Conservation (phyloP, 2,888 invertebrate genomes). For the Drosophila quinaria region DNA sequence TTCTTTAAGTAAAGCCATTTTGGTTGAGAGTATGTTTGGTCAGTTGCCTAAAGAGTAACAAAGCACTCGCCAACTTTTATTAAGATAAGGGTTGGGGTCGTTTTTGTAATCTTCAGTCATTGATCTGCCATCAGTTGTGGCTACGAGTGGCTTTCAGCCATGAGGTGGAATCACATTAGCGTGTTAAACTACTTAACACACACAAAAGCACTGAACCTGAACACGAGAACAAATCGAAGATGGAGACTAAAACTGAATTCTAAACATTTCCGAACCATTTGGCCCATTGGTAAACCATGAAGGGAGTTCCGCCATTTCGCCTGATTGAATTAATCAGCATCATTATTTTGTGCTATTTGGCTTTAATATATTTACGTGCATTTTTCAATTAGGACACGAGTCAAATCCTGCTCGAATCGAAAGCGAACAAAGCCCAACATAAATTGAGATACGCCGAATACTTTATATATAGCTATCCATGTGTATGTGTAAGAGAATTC, state of each 20-base stretch:
- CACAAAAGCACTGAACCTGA: conserved; percentile 28
- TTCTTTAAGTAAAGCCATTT: neutral
- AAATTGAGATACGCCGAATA: conserved; percentile 58
- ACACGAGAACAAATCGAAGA: neutral
- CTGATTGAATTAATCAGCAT: conserved; percentile 80
- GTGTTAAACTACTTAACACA: conserved; percentile 72
- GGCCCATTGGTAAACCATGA: conserved; percentile 12
- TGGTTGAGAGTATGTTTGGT: neutral
- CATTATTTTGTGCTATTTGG: conserved; percentile 74
- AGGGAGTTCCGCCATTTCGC: conserved; percentile 53
- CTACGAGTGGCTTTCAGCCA: conserved; percentile 34
- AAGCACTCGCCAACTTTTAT: neutral
- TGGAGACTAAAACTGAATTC: conserved; percentile 2
- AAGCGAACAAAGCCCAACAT: conserved; percentile 49
- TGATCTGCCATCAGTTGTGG: conserved; percentile 44
- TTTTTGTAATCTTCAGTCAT: conserved; percentile 32
- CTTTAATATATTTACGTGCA: conserved; percentile 76
- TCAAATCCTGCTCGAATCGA: conserved; percentile 15
- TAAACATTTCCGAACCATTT: conserved; percentile 23
- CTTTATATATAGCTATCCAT: conserved; percentile 46
- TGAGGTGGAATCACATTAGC: conserved; percentile 66
- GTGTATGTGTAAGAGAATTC: conserved; percentile 13
- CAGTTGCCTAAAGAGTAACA: conserved; percentile 10
- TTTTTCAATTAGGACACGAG: conserved; percentile 74
- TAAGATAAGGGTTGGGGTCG: neutral